These are phyloP conservation scores for Danio aesculapii DNA, from an alignment of 2,797 vertebrate species.

Conservation along the genomic window DNA sequence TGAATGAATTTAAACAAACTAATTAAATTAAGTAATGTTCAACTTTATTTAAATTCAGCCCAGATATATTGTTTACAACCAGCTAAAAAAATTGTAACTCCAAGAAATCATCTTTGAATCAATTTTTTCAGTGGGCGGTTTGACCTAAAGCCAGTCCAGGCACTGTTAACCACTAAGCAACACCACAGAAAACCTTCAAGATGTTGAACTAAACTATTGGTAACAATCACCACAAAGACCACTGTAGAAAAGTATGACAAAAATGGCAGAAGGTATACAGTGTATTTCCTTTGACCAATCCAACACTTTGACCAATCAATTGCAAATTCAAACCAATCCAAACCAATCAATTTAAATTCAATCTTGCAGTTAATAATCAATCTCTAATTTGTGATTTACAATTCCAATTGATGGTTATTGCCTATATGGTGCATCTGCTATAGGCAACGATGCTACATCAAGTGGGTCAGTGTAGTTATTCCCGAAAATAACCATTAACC, in stretches of 20 bases:
- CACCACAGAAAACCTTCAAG: background rate
- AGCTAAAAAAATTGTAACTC: no score
- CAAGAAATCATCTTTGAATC: no score
- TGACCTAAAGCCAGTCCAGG: background rate
- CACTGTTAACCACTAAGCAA: background rate
- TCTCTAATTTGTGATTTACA: background rate
- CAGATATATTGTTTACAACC: no score
- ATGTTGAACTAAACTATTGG: background rate
- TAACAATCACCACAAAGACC: background rate
- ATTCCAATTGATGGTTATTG: background rate
- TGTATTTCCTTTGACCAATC: background rate
- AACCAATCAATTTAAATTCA: background rate
- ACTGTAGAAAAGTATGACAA: background rate
- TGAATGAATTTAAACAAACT: no score
- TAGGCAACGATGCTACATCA: background rate
- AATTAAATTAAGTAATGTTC: no score
- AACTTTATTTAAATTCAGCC: no score
- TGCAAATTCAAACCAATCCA: no score
- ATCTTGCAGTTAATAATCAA: background rate
- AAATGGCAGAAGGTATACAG: background rate
- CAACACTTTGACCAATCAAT: no score
- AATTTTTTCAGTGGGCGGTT: no score
- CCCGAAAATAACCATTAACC: slow-evolving; percentile 7
- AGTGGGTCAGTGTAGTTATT: slow-evolving; percentile 10
- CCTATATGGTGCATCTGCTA: background rate